Evolutionary conservation across 1,140 invertebrate genomes (phyloP), one percentile per base, ranked within the genome.

Genomic region (Danaus plexippus): DNA sequence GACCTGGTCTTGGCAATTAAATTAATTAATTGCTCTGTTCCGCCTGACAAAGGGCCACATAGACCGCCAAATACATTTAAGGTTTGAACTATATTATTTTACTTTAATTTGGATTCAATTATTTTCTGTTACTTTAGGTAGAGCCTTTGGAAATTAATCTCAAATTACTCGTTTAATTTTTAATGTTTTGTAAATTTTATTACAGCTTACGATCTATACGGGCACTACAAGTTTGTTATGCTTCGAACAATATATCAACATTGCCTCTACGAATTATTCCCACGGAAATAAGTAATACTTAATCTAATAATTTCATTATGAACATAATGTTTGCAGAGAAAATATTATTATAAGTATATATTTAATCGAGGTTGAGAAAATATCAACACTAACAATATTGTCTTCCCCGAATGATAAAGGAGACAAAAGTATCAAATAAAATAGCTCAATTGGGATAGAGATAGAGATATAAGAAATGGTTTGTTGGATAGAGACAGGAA

Each of bases 51-150:
- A 61, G 59, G 59, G 59, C 11, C 49, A 52, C 51, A 49, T 54
- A 50, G 54, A 61, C 59, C 59, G 54, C 59, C 22, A 61, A 61
- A 61, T 61, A 51, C 54, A 57, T 61, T 57, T 61, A 61, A 61
- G 59, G 45, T 52, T 54, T 54, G 22, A 22, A 52, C 49, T 51
- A 50, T 60, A 55, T 56, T 61, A 46, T 47, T 52, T 47, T 46
- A 13, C 56, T 58, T 52, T 52, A 43, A 59, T 51, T 58, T 44
- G 40, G 18, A 12, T n/a, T 47, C 49, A 48, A 59, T 54, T 59
- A 49, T 54, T 58, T 47, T 47, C 43, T 52, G 12, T 56, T 43
- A 5, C 18, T 11, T 15, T 5, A 10, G 2, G 22, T 32, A 32
- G 22, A 32, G 22, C 22, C 22, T 32, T 22, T 32, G 7, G 1